phyloP scores from a whole-genome alignment of 2,888 invertebrate species.

The Tricholauxania praeusta region DNA sequence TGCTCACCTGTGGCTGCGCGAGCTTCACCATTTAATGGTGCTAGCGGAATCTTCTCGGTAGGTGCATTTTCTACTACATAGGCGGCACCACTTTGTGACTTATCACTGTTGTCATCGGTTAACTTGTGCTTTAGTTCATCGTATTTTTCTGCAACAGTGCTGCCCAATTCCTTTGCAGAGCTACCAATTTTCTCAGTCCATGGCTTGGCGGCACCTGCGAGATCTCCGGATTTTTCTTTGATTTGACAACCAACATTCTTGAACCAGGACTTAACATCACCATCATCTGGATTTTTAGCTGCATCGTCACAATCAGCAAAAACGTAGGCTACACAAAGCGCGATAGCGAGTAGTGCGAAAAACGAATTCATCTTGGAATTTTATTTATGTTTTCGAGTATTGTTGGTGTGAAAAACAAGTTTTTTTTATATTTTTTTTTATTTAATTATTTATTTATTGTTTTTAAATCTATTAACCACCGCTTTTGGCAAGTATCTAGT shows the following conservation, averaged over 20 bases:
- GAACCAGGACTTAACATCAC: constrained; percentile 57
- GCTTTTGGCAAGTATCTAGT: constrained; percentile 32
- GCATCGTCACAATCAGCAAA: constrained; percentile 53
- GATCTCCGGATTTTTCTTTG: constrained; percentile 58
- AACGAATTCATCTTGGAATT: constrained; percentile 52
- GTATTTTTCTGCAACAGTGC: constrained; percentile 58
- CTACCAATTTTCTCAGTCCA: constrained; percentile 58
- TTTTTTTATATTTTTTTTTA: constrained; percentile 5
- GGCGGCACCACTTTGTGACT: background rate
- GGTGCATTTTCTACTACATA: constrained; percentile 47
- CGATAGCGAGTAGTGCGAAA: constrained; percentile 46
- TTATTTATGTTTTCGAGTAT: background rate
- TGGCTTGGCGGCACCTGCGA: constrained; percentile 59
- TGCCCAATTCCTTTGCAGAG: constrained; percentile 60
- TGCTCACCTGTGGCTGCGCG: constrained; percentile 47
- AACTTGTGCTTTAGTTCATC: constrained; percentile 59
- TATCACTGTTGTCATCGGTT: constrained; percentile 1
- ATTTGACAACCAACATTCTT: constrained; percentile 60
- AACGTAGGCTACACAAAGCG: constrained; percentile 42
- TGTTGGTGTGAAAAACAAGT: background rate
- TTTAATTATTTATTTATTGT: constrained; percentile 13
- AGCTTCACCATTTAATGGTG: constrained; percentile 49
- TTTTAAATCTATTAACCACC: constrained; percentile 12
- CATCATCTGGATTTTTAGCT: constrained; percentile 52
- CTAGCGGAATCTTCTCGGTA: constrained; percentile 59